A percentile compares a stretch with the other conserved stretches of the same genome.
Evolutionary conservation across 2,113 vertebrate species (phyloP).

Genomic region (Redunca redunca): DNA sequence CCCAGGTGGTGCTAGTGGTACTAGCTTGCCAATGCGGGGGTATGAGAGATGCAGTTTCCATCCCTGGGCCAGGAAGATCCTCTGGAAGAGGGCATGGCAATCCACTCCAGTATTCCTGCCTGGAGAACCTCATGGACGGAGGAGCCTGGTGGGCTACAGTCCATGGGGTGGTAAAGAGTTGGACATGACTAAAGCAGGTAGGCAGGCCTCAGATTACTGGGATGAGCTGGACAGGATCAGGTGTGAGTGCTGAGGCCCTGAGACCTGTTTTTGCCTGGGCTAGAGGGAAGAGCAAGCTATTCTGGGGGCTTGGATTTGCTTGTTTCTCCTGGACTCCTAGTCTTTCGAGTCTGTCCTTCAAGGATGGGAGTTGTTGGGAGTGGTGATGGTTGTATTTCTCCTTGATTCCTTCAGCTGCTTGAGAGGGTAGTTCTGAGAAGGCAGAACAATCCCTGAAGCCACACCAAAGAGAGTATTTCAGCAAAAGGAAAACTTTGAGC

Average conservation of each 20-base stretch:
- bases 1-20: background rate
- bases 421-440: background rate
- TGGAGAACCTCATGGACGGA: background rate
- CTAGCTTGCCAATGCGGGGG: background rate
- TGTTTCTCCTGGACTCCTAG: background rate
- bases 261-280: background rate
- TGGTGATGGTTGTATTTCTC: background rate
- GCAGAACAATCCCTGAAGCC: background rate
- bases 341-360: background rate
- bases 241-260: background rate
- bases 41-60: fast-evolving
- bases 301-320: background rate
- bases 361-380: background rate
- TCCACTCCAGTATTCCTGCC: background rate
- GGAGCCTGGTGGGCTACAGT: background rate
- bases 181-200: background rate
- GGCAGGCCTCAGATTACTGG: background rate
- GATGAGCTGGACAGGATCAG: background rate
- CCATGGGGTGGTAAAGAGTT: background rate
- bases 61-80: background rate
- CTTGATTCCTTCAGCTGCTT: background rate
- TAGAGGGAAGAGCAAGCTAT: background rate
- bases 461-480: background rate
- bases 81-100: background rate
- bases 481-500: background rate